Percentiles rank a stretch among this genome's conserved stretches.
These are phyloP conservation scores for Cryptus armator DNA, from an alignment of 2,888 invertebrate species.

Conservation along the genomic window DNA sequence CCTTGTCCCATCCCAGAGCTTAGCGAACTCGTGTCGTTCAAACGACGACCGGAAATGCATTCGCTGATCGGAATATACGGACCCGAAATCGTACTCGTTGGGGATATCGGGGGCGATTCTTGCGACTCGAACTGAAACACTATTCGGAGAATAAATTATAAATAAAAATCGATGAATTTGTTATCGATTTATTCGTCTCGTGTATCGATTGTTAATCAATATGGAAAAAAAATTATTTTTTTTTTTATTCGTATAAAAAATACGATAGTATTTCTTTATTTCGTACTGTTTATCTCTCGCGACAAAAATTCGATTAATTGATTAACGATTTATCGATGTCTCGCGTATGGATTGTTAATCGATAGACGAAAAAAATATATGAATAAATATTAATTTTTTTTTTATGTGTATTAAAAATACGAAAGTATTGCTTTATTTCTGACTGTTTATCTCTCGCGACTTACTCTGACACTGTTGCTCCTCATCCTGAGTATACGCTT, in stretches of 20 bases:
- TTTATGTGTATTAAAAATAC: no score
- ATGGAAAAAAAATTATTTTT: no score
- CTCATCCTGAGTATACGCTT: slow-evolving; percentile 89
- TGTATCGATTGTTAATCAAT: no score
- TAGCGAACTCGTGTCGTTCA: slow-evolving; percentile 83
- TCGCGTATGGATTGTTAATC: no score
- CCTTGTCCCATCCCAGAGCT: slow-evolving; percentile 79
- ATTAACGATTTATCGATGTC: not conserved
- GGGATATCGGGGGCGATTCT: slow-evolving; percentile 89
- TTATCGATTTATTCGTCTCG: not conserved
- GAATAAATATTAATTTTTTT: no score
- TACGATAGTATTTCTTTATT: no score
- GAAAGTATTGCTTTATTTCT: no score
- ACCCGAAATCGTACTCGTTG: slow-evolving; percentile 89
- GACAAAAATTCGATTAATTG: no score
- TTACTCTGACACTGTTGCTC: slow-evolving; percentile 84
- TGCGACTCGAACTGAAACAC: slow-evolving; percentile 83
- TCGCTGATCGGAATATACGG: slow-evolving; percentile 97
- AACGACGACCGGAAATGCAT: slow-evolving; percentile 93
- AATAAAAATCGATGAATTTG: slow-evolving; percentile 24
- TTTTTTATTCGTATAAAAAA: no score
- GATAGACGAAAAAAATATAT: no score
- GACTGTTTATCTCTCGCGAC: not conserved
- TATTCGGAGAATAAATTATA: slow-evolving; percentile 58
- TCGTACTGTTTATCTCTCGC: no score